Conservation (phyloP, 2,888 invertebrate species). For the Leucophora obtusa region DNA sequence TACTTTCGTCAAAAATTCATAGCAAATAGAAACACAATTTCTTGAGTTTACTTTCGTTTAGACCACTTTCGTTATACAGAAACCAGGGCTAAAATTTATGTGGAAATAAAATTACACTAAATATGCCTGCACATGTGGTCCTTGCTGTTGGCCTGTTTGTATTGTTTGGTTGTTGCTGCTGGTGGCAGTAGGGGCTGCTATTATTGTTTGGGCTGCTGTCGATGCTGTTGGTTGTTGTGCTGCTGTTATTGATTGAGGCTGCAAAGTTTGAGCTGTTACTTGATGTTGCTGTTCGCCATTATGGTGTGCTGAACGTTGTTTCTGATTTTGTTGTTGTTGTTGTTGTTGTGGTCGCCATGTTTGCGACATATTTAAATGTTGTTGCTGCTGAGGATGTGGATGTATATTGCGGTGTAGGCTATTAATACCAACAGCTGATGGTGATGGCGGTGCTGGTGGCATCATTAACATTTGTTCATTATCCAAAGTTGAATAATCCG, state of each 20-base stretch:
- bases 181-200: constrained; percentile 65
- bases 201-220: constrained; percentile 63
- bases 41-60: no score
- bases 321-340: constrained; percentile 74
- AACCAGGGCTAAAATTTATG: constrained; percentile 25
- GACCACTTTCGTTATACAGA: no score
- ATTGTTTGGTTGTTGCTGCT: constrained; percentile 68
- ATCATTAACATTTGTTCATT: constrained; percentile 78
- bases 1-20: no score
- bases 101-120: constrained; percentile 72
- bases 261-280: constrained; percentile 52
- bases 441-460: constrained; percentile 71
- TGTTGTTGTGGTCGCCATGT: constrained; percentile 79
- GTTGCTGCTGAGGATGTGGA: constrained; percentile 67
- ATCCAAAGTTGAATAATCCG: constrained; percentile 83
- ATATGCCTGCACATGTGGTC: constrained; percentile 79
- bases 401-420: constrained; percentile 68
- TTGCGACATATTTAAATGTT: constrained; percentile 70
- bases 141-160: constrained; percentile 75
- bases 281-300: constrained; percentile 19
- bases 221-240: constrained; percentile 49
- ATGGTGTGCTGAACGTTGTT: constrained; percentile 35
- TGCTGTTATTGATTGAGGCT: constrained; percentile 63
- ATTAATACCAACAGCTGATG: constrained; percentile 60
- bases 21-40: no score